These are phyloP conservation scores for Etheostoma nigrum DNA, from an alignment of 2,797 vertebrate species.

Conservation along the genomic window DNA sequence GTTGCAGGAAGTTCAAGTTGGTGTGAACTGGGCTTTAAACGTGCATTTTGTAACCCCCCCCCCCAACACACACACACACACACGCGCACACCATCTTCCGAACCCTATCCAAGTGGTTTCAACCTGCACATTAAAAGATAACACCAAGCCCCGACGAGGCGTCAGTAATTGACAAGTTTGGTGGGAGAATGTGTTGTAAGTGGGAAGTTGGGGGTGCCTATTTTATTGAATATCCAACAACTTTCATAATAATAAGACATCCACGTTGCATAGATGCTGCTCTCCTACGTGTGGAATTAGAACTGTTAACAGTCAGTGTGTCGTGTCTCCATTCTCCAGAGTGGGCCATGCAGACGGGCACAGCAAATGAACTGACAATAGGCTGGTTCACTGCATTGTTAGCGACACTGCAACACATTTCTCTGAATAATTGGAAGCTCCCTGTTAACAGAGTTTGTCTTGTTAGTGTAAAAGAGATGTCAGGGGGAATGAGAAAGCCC, in stretches of 20 bases:
- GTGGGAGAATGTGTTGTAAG: background rate
- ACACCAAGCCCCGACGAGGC: no score
- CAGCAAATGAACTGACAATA: constrained; percentile 59
- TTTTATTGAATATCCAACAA: background rate
- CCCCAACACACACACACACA: no score
- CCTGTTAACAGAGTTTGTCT: constrained; percentile 74
- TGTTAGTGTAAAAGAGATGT: constrained; percentile 70
- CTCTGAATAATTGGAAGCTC: constrained; percentile 73
- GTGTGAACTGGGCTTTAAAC: no score
- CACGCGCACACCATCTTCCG: no score
- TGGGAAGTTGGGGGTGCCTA: background rate
- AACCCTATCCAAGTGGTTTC: no score
- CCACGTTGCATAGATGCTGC: background rate
- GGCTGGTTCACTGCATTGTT: constrained; percentile 35
- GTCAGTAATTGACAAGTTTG: no score
- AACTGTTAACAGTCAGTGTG: background rate
- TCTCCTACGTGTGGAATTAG: background rate
- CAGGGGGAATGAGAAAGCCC: constrained; percentile 53
- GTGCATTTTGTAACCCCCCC: no score
- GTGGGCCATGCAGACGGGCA: constrained; percentile 19
- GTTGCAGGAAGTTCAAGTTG: no score
- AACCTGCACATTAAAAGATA: no score
- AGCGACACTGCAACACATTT: constrained; percentile 33
- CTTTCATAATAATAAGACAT: background rate
- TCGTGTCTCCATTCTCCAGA: background rate